Base-by-base conservation (phyloP, 2,113 vertebrate genomes). In the Eclectus roratus region DNA sequence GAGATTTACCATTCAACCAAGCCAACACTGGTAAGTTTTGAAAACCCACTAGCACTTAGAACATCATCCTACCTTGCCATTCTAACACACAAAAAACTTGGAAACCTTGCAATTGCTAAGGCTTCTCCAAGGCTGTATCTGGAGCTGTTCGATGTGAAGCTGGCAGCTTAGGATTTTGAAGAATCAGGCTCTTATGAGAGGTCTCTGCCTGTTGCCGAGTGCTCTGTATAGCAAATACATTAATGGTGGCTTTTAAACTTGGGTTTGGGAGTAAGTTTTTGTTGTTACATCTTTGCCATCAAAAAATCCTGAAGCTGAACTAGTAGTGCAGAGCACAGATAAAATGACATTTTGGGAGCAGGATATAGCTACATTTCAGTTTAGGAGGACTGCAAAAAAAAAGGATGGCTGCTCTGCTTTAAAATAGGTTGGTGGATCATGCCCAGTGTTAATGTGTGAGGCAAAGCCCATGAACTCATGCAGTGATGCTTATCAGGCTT, bases 401-500 rank as follows among this genome's bases (percentile, higher is more conserved):
- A 73, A 82, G 69, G 50, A 63, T 56, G 60, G 9, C 31, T 49
- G 33, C 21, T 93, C 43, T 82, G 33, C 46, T 72, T 60, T 82
- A 79, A 76, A 84, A 85, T 74, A 35, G 33, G 23, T 72, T 49
- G 25, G 13, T 84, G 39, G 53, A 55, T 81, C 50, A 88, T 89
- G 31, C 47, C 66, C 11, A 15, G n/a, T 14, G 33, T 86, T 93
- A 96, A 91, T 88, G 72, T 25, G 35, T 81, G 82, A 93, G 63
- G 71, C 80, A 90, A 61, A 91, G 39, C 58, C 8, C 3, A 80
- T 61, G 71, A 97, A 91, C 56, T 25, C 39, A 84, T 94, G 91
- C 76, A 92, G 41, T 0, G 29, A 85, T 86, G 37, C 80, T 93
- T 95, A 92, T 95, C 83, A 43, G 31, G 53, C 61, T 96, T 96